Evolutionary conservation across 2,888 invertebrate species (phyloP).

Genomic region (Xanthorhoe spadicearia): DNA sequence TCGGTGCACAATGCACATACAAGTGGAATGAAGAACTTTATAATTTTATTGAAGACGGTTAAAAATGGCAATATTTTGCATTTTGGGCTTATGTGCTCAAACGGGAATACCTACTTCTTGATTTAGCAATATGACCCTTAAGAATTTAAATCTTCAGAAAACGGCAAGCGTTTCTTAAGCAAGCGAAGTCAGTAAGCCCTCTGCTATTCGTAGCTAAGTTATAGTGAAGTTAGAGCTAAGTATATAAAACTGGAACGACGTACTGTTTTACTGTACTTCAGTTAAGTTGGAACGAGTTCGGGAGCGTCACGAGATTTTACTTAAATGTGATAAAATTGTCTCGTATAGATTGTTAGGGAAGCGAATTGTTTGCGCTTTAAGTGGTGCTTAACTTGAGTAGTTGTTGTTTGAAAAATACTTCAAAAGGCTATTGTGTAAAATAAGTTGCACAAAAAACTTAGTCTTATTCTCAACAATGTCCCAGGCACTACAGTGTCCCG

Average conservation of each 20-base stretch:
- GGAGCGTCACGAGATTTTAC: constrained; percentile 43
- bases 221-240: constrained; percentile 40
- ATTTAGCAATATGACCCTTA: too few relatives aligned
- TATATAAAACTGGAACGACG: constrained; percentile 40
- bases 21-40: too few relatives aligned
- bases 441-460: too few relatives aligned
- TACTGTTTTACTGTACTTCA: constrained; percentile 42
- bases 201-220: constrained; percentile 33
- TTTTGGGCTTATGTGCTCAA: too few relatives aligned
- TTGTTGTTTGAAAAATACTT: neutral
- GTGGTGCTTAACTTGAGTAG: neutral
- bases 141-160: too few relatives aligned
- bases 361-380: neutral
- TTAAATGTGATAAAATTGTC: constrained; percentile 40
- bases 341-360: neutral
- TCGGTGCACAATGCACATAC: too few relatives aligned
- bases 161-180: neutral
- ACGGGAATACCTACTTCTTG: too few relatives aligned
- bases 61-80: too few relatives aligned
- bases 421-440: too few relatives aligned
- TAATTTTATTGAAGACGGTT: too few relatives aligned
- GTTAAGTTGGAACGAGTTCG: constrained; percentile 41
- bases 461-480: too few relatives aligned
- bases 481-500: too few relatives aligned
- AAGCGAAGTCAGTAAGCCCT: constrained; percentile 27